Percentiles rank a stretch among this genome's conserved stretches.
Conservation (phyloP, 2,888 invertebrate genomes). For the Aporophyla nigra region DNA sequence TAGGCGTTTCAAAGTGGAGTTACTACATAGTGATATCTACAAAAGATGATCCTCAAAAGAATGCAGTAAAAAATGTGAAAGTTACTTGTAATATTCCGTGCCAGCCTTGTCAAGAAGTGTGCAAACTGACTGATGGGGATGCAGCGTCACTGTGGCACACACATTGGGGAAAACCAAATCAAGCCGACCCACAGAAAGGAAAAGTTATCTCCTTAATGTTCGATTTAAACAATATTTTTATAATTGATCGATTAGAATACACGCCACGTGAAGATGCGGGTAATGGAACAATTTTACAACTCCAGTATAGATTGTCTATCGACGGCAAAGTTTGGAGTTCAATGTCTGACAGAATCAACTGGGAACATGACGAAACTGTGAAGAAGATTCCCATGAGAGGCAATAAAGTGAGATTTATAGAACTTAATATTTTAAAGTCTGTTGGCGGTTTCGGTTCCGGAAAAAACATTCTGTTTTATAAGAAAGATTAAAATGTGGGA, state of each 20-base stretch:
- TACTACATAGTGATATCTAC: slow-evolving; percentile 73
- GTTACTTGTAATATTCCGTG: slow-evolving; percentile 76
- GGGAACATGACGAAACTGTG: slow-evolving; percentile 70
- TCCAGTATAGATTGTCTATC: slow-evolving; percentile 77
- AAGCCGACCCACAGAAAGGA: slow-evolving; percentile 66
- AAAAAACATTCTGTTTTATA: slow-evolving; percentile 74
- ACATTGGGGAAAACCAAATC: slow-evolving; percentile 70
- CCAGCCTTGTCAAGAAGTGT: slow-evolving; percentile 73
- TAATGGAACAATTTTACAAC: slow-evolving; percentile 80
- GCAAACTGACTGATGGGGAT: slow-evolving; percentile 73
- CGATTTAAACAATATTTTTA: slow-evolving; percentile 71
- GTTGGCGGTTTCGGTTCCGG: slow-evolving; percentile 83
- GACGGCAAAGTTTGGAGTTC: slow-evolving; percentile 77
- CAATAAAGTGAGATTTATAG: slow-evolving; percentile 74
- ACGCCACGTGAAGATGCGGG: slow-evolving; percentile 80
- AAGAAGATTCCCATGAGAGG: slow-evolving; percentile 76
- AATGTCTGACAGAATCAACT: slow-evolving; percentile 71
- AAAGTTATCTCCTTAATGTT: slow-evolving; percentile 74
- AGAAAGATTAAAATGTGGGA: slow-evolving; percentile 59
- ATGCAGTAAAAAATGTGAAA: slow-evolving; percentile 74
- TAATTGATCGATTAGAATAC: slow-evolving; percentile 80
- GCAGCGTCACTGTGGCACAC: slow-evolving; percentile 77
- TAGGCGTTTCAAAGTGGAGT: slow-evolving; percentile 84
- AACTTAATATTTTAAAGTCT: slow-evolving; percentile 76
- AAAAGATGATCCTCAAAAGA: slow-evolving; percentile 73